A percentile compares a stretch with the other conserved stretches of the same genome.
phyloP scores from a whole-genome alignment of 2,888 invertebrate genomes.

The Bombylius major region DNA sequence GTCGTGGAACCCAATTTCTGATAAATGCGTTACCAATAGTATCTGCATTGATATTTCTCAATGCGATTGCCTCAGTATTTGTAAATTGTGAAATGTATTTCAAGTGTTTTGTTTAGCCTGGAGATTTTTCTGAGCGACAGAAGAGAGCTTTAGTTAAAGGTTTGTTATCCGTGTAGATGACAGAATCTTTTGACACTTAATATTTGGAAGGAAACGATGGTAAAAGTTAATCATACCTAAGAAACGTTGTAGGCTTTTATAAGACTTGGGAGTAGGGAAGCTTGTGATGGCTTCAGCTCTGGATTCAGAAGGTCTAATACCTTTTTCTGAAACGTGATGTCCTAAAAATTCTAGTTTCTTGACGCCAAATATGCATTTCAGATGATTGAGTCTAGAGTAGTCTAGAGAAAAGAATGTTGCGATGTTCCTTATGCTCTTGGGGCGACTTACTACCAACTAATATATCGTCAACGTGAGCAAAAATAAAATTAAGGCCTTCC shows the following conservation, averaged over 20 bases:
- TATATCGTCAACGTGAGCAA: conserved; percentile 19
- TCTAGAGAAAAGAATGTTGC: conserved; percentile 10
- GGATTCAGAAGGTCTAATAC: background rate
- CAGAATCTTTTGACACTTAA: background rate
- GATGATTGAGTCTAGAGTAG: conserved; percentile 14
- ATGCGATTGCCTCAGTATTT: background rate
- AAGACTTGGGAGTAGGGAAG: background rate
- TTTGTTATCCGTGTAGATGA: conserved; percentile 1
- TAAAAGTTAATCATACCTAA: background rate
- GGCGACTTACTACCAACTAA: conserved; percentile 14
- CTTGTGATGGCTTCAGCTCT: background rate
- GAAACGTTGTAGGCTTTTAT: background rate
- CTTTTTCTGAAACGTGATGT: background rate
- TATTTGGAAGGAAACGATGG: background rate
- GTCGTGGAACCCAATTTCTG: background rate
- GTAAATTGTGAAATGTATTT: background rate
- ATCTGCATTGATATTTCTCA: background rate
- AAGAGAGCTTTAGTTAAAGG: conserved; percentile 1
- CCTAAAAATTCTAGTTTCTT: background rate
- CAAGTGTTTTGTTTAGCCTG: background rate
- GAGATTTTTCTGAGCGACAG: background rate
- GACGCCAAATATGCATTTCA: conserved; percentile 7
- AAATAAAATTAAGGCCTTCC: conserved; percentile 15
- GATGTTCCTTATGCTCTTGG: conserved; percentile 13
- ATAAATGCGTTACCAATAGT: background rate